Conservation (phyloP, 2,888 invertebrate species). For the Andrena flavipes region DNA sequence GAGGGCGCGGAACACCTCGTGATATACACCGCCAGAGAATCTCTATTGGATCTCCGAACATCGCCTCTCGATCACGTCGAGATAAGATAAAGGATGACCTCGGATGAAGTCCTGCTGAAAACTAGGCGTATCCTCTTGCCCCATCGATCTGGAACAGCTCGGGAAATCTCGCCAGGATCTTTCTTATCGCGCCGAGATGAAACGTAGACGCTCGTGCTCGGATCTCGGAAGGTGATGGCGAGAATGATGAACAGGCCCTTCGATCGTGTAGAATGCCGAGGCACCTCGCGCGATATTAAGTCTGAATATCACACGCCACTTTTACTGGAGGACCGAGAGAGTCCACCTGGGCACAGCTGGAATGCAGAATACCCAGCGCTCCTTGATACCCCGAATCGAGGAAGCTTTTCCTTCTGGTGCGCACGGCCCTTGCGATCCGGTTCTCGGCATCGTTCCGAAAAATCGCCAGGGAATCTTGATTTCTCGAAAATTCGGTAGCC, state of each 20-base stretch:
- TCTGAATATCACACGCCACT: no score
- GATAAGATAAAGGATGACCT: constrained; percentile 67
- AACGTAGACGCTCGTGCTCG: neutral
- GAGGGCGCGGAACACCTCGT: constrained; percentile 40
- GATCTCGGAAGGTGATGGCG: neutral
- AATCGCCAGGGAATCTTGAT: constrained; percentile 74
- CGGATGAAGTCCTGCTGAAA: constrained; percentile 42
- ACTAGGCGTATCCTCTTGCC: constrained; percentile 20
- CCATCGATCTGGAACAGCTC: constrained; percentile 33
- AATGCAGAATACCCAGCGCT: neutral
- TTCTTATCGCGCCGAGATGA: neutral
- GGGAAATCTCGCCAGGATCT: constrained; percentile 29
- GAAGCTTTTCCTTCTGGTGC: neutral
- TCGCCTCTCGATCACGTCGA: constrained; percentile 61
- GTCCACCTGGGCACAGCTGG: no score
- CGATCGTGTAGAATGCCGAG: neutral
- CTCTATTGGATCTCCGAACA: constrained; percentile 62
- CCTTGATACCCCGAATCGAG: neutral
- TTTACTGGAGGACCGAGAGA: no score
- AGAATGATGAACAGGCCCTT: neutral
- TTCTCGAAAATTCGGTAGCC: constrained; percentile 83
- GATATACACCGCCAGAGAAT: constrained; percentile 43
- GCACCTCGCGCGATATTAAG: neutral
- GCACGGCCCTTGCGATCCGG: constrained; percentile 25
- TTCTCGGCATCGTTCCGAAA: constrained; percentile 53